Base-by-base conservation (phyloP, 2,113 vertebrate species). In the Mirounga angustirostris region DNA sequence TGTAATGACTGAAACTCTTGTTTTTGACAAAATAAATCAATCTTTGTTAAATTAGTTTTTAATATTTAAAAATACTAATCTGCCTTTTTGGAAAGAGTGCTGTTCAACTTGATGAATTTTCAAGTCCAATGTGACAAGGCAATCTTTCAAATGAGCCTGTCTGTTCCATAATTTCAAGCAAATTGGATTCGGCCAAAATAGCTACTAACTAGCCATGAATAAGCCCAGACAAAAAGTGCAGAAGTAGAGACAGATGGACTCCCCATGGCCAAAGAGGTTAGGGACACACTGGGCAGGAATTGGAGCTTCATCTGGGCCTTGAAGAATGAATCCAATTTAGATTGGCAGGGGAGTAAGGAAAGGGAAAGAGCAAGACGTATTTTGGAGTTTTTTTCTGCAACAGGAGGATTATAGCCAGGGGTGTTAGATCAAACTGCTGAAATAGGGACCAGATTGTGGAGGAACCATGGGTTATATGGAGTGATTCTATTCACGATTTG, bases 21-120 rank as follows among this genome's bases (percentile, higher is more conserved):
- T 93, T 95, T 92, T 71, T 94, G 71, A 36, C 33, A 96, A 95
- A 97, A 93, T 96, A 93, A 90, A 89, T 67, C 76, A 78, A 81
- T 89, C 90, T 91, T 88, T 95, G 26, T 94, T 92, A 73, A 94
- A 83, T 91, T 85, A 30, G 16, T 46, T 92, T 96, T 96, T 97
- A 94, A 80, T 90, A 95, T 96, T 98, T 97, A 86, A 83, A 93
- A 93, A 89, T 85, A 94, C 69, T 92, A 50, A 80, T 89, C 6
- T 83, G 18, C 43, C 26, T 94, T 92, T 30, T 90, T 90, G 80
- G 50, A 96, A 96, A 87, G 50, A 97, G 76, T 80, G 14, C 7
- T 58, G 1, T 84, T 96, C 13, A 43, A 81, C 30, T 78, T 90
- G 94, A 85, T 94, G 81, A 91, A 80, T 94, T 96, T 92, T 96